A percentile compares a stretch with the other conserved stretches of the same genome.
Conservation (phyloP, 2,888 invertebrate species). For the Drosophila gaucha region DNA sequence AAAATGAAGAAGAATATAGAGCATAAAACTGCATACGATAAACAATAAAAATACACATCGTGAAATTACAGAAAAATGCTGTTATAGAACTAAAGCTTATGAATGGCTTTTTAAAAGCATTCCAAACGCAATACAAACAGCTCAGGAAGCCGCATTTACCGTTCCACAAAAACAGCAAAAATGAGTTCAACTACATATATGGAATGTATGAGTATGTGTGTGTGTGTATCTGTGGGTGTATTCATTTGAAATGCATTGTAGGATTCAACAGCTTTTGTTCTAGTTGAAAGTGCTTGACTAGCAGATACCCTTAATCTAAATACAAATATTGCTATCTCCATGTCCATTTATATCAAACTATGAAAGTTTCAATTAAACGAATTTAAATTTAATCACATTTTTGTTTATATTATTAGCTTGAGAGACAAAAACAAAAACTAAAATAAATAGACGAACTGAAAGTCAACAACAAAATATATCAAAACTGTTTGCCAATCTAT, state of each 20-base stretch:
- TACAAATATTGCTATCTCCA: too few relatives aligned
- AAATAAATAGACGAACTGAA: constrained; percentile 2
- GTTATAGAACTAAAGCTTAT: constrained; percentile 66
- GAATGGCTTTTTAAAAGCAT: constrained; percentile 72
- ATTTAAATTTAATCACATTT: not conserved
- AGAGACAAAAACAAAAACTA: not conserved
- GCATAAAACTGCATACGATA: constrained; percentile 39
- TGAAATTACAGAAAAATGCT: constrained; percentile 60
- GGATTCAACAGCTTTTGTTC: not conserved
- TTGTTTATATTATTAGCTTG: not conserved
- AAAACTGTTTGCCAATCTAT: constrained; percentile 6
- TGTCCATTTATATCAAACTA: not conserved
- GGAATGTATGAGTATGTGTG: too few relatives aligned
- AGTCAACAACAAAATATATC: constrained; percentile 5
- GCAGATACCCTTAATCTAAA: not conserved
- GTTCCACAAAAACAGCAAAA: constrained; percentile 24
- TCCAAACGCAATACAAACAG: constrained; percentile 59
- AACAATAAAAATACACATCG: constrained; percentile 40
- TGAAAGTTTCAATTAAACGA: not conserved
- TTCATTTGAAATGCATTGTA: not conserved
- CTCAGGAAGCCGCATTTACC: constrained; percentile 48
- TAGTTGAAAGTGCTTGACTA: not conserved
- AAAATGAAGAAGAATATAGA: constrained; percentile 1
- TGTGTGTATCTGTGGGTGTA: not conserved
- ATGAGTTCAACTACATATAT: constrained; percentile 25